These are phyloP conservation scores for mouse (Mus musculus) DNA, from an alignment of 2,113 vertebrate genomes.

Conservation along the genomic window DNA sequence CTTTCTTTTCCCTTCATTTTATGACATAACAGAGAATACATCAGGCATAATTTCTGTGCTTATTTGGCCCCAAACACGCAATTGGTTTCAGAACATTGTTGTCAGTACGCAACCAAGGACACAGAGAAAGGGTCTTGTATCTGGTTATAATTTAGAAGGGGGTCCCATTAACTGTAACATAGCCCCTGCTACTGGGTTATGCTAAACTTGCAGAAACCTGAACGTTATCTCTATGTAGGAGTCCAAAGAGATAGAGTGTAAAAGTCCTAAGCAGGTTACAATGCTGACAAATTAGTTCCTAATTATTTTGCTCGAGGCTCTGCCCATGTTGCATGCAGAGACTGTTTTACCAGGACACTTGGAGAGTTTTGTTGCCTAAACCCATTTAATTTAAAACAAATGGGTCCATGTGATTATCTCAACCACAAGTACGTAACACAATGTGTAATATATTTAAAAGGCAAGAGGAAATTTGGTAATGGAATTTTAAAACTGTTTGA, in stretches of 20 bases:
- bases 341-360: slow-evolving; percentile 45
- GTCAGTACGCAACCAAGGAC: slow-evolving; percentile 18
- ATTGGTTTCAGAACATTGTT: slow-evolving; percentile 62
- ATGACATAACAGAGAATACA: slow-evolving; percentile 38
- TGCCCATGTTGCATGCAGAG: slow-evolving; percentile 73
- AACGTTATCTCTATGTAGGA: slow-evolving; percentile 36
- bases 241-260: slow-evolving; percentile 56
- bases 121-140: slow-evolving; percentile 60
- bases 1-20: slow-evolving; percentile 36
- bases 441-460: slow-evolving; percentile 77
- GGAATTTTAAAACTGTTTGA: slow-evolving; percentile 70
- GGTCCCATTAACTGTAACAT: slow-evolving; percentile 46
- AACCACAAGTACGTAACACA: slow-evolving; percentile 76
- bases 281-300: slow-evolving; percentile 75
- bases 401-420: slow-evolving; percentile 71
- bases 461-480: slow-evolving; percentile 77
- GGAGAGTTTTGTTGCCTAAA: slow-evolving; percentile 71
- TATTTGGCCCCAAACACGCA: slow-evolving; percentile 72
- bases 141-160: slow-evolving; percentile 73
- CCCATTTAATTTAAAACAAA: slow-evolving; percentile 78
- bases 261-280: slow-evolving; percentile 50
- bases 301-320: slow-evolving; percentile 73
- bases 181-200: neutral
- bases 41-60: slow-evolving; percentile 60
- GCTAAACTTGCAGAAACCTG: slow-evolving; percentile 22